Conservation (phyloP, 2,797 vertebrate genomes). For the Myotis vivesi region DNA sequence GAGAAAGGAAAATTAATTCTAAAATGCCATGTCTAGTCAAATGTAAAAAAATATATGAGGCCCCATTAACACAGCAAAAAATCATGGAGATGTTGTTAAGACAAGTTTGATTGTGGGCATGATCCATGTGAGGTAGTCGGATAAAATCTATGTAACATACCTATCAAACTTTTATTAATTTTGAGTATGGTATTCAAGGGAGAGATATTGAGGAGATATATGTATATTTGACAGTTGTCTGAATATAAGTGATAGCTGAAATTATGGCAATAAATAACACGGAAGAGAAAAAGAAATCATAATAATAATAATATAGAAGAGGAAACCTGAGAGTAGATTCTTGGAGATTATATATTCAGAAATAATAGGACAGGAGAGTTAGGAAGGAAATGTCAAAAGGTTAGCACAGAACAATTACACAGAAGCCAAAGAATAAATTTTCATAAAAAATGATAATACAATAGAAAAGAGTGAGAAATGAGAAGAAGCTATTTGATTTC, state of each 20-base stretch:
- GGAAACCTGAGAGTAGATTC: neutral
- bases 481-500: neutral
- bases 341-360: neutral
- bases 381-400: neutral
- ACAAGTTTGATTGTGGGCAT: neutral
- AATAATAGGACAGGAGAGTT: neutral
- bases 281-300: neutral
- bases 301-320: neutral
- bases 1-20: neutral
- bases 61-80: neutral
- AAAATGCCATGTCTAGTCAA: neutral
- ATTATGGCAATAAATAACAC: neutral
- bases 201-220: neutral
- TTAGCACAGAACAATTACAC: neutral
- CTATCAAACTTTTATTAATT: neutral
- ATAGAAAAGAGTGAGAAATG: neutral
- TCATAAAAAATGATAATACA: neutral
- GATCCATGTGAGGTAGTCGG: neutral
- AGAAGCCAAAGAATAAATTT: conserved; percentile 5
- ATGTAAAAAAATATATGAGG: neutral
- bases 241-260: neutral
- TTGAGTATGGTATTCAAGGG: neutral
- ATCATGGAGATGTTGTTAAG: neutral
- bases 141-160: neutral
- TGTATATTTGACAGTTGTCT: neutral